Base-by-base conservation (phyloP, 2,797 vertebrate species). In the Manis javanica region DNA sequence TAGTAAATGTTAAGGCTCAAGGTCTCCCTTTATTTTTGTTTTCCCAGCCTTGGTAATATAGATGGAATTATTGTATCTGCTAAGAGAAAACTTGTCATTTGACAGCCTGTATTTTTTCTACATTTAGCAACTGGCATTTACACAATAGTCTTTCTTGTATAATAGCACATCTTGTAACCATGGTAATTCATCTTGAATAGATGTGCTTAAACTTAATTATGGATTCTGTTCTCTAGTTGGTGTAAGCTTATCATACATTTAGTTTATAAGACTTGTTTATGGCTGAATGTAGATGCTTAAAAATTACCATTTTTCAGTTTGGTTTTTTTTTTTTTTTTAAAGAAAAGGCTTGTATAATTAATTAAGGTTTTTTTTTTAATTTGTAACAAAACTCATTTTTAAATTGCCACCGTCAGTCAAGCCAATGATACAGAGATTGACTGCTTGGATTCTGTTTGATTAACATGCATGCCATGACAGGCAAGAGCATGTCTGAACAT, bases 111-210 rank as follows among this genome's bases (percentile, higher is more conserved):
- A 42, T 95, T 97, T 97, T 46, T 95, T 89, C 88, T 91, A 59
- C 81, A 92, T 96, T 97, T 97, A 94, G 82, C 81, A 68, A 83
- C 88, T 85, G 55, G 53, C 59, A 75, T 91, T 92, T 94, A 49
- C 61, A 90, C 49, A 94, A 24, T 93, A 82, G 83, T 37, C 61
- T 71, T 94, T 64, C 34, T 39, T 95, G 11, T 81, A 13, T 81
- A 84, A 55, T 69, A 93, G 86, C 75, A n/a, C 31, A 68, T 87
- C 53, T 23, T 88, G 91, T 92, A 89, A 75, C 74, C 74, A n/a
- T 85, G 85, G 93, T 96, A 94, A 94, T 96, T 97, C 72, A 77
- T 91, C 94, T 86, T 90, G 71, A 93, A 71, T 94, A 85, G 91
- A 77, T 72, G 19, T 81, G 49, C 23, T 89, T 91, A 75, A 1